A percentile compares a stretch with the other conserved stretches of the same genome.
Evolutionary conservation across 2,888 invertebrate genomes (phyloP).

Genomic region (Lithosia quadra): DNA sequence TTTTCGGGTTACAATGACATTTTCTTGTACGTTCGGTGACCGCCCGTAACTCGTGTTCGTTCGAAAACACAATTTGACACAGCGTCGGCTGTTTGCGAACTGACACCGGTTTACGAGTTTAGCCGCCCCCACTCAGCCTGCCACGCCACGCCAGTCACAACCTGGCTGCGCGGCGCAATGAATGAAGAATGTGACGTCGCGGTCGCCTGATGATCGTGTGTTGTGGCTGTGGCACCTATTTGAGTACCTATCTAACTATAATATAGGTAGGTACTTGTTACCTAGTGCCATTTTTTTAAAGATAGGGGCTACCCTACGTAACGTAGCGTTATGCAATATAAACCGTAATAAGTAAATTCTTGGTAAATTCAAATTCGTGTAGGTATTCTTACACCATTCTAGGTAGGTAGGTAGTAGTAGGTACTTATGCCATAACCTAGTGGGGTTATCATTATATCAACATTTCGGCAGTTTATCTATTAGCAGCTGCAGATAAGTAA

Average conservation of each 20-base stretch:
- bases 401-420: too few species aligned
- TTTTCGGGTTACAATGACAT: constrained; percentile 64
- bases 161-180: constrained; percentile 55
- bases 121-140: constrained; percentile 53
- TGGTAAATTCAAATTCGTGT: not conserved
- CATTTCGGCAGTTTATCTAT: too few species aligned
- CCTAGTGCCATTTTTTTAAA: constrained; percentile 33
- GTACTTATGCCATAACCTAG: too few species aligned
- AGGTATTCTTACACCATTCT: too few species aligned
- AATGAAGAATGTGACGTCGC: constrained; percentile 57
- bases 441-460: too few species aligned
- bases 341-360: not conserved
- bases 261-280: too few species aligned
- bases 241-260: too few species aligned
- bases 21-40: constrained; percentile 62
- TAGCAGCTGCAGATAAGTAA: too few species aligned
- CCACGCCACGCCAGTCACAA: constrained; percentile 45
- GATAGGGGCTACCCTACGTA: not conserved
- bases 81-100: constrained; percentile 74
- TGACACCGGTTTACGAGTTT: constrained; percentile 63
- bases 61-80: constrained; percentile 71
- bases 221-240: constrained; percentile 26
- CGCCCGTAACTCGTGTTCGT: constrained; percentile 57
- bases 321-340: not conserved
- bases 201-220: constrained; percentile 15